Evolutionary conservation across 2,888 invertebrate species (phyloP), one percentile per base, ranked within the genome.

Genomic region (Sminthurinus aureus): DNA sequence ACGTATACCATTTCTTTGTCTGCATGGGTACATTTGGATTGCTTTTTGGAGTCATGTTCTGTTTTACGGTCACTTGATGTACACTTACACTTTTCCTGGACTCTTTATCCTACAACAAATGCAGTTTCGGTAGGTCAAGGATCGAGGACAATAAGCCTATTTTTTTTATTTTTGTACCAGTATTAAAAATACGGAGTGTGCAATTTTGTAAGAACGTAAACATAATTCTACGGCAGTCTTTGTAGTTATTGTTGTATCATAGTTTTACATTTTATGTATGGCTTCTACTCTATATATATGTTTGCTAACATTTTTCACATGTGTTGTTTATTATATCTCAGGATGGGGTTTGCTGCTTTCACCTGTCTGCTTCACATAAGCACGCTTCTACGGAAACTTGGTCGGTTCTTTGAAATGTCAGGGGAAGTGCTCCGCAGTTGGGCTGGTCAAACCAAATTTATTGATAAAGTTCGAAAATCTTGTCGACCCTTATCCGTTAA

Each of bases 1-100:
- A 18, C 50, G 66, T 18, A 11, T 81, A 0, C 22, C n/a, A 12
- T 26, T 81, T 38, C 15, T 73, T 4, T n/a, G 74, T 0, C 0
- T 75, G 0, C 81, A 81, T 12, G 8, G 12, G 3, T 52, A 58
- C 15, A 81, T 81, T 38, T 81, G 81, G 81, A 12, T 81, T 18
- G 64, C 9, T 24, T 81, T 81, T 26, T 81, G 81, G 81, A 18
- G 73, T 38, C 81, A 81, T 15, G 64, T 81, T 15, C 58, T 81
- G 2, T 81, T 81, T 26, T 81, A 81, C 15, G 81, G 74, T 20
- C 64, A 58, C 20, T 0, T 81, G 1, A 15, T 81, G 74, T 81
- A 64, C 75, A 38, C 75, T n/a, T 81, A 81, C 58, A 73, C 75
- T 15, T 81, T 75, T 66, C 81, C 81, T 20, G 74, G 58, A 58